Conservation (phyloP, 2,888 invertebrate genomes). For the Mesochorus sp. region DNA sequence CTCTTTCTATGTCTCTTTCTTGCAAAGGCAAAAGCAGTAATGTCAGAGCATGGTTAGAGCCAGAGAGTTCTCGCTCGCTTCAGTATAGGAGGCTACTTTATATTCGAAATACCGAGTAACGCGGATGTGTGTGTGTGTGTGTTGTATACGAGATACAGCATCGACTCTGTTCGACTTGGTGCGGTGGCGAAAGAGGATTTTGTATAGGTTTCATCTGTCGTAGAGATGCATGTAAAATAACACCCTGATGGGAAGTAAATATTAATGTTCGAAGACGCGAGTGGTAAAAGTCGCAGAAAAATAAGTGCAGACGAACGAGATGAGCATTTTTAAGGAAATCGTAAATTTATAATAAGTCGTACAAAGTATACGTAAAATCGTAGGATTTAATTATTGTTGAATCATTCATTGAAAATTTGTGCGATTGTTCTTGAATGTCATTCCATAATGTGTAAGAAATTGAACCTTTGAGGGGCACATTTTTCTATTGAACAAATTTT, state of each 20-base stretch:
- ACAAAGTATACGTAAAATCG: too few relatives aligned
- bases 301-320: not conserved
- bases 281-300: not conserved
- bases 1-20: not conserved
- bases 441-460: too few relatives aligned
- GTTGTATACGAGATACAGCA: constrained; percentile 48
- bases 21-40: constrained; percentile 28
- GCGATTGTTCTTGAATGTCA: too few relatives aligned
- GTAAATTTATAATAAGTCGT: too few relatives aligned
- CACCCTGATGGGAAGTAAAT: constrained; percentile 29
- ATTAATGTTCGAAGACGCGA: constrained; percentile 3
- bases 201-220: constrained; percentile 11
- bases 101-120: constrained; percentile 73
- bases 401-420: too few relatives aligned
- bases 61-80: constrained; percentile 32
- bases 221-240: constrained; percentile 48
- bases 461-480: too few relatives aligned
- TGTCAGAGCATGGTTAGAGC: constrained; percentile 17
- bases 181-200: constrained; percentile 27
- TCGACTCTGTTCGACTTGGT: constrained; percentile 17
- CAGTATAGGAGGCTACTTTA: constrained; percentile 69
- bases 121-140: constrained; percentile 20
- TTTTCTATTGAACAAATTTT: too few relatives aligned
- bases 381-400: too few relatives aligned
- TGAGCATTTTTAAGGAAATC: not conserved